A percentile compares a stretch with the other conserved stretches of the same genome.
phyloP scores from a whole-genome alignment of 2,797 vertebrate species.

The Balearica regulorum region DNA sequence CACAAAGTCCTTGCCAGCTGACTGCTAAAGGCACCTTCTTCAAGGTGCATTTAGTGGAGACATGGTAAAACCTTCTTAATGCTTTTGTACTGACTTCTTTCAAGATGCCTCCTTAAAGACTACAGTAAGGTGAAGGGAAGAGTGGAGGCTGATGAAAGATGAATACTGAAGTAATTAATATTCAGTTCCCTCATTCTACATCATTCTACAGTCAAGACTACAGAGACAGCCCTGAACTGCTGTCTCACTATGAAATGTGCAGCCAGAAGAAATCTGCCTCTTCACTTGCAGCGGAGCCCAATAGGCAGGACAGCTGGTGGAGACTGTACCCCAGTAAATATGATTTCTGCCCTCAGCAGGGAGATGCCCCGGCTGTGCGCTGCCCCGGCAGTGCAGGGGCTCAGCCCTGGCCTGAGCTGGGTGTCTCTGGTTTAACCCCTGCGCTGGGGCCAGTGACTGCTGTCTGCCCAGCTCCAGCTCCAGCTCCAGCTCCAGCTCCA shows the following conservation, averaged over 20 bases:
- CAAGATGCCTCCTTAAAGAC: accelerated
- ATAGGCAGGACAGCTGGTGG: neutral
- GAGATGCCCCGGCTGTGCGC: neutral
- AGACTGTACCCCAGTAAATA: neutral
- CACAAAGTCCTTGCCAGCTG: neutral
- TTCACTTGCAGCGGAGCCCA: neutral
- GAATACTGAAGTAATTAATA: neutral
- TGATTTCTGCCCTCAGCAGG: neutral
- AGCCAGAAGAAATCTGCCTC: neutral
- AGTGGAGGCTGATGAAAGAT: neutral
- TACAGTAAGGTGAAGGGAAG: neutral
- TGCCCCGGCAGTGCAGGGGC: accelerated
- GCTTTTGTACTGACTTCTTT: neutral
- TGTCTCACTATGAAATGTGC: neutral
- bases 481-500: no score
- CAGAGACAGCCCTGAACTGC: neutral
- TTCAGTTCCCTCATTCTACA: neutral
- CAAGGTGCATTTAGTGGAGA: neutral
- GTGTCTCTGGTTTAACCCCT: neutral
- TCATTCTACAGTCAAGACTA: neutral
- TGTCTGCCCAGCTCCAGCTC: no score
- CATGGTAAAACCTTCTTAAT: neutral
- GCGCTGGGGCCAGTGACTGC: accelerated
- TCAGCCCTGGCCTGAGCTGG: neutral
- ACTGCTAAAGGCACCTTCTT: neutral